Conservation (phyloP, 2,113 vertebrate species). For the Hippocampus barbouri region DNA sequence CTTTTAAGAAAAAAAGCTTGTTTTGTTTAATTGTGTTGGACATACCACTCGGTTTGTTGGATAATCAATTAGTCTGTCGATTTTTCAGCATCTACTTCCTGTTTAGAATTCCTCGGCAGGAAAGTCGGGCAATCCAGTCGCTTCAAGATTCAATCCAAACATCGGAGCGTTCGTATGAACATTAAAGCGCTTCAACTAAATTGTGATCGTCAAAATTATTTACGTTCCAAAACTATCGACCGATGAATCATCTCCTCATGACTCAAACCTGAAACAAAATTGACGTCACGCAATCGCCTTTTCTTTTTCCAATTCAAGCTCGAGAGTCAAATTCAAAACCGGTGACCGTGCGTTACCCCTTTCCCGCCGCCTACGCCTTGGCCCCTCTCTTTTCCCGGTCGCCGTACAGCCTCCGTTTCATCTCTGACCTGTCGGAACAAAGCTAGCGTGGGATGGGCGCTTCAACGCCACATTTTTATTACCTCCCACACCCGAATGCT, state of each 20-base stretch:
- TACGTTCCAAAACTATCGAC: not conserved
- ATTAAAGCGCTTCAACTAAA: too few species aligned
- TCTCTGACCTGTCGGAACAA: constrained; percentile 31
- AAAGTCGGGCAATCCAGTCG: too few species aligned
- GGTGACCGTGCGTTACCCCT: constrained; percentile 19
- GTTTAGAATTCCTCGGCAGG: not conserved
- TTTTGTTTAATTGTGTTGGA: too few species aligned
- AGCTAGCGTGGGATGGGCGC: constrained; percentile 19
- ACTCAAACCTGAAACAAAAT: constrained; percentile 24
- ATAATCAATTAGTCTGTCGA: too few species aligned
- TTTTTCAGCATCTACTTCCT: not conserved
- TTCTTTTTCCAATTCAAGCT: constrained; percentile 42
- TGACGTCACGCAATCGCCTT: constrained; percentile 25
- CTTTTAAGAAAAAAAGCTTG: too few species aligned
- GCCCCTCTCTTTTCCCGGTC: constrained; percentile 22
- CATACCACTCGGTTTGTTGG: too few species aligned
- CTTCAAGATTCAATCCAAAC: too few species aligned
- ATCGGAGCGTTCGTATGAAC: too few species aligned
- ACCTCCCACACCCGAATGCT: constrained; percentile 46
- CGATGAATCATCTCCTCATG: not conserved
- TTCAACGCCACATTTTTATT: constrained; percentile 44
- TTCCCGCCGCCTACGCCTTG: constrained; percentile 9
- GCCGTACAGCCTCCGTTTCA: constrained; percentile 22
- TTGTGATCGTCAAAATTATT: not conserved
- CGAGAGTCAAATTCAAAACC: constrained; percentile 27